Evolutionary conservation across 2,888 invertebrate species (phyloP).

Genomic region (Pediacus dermestoides): DNA sequence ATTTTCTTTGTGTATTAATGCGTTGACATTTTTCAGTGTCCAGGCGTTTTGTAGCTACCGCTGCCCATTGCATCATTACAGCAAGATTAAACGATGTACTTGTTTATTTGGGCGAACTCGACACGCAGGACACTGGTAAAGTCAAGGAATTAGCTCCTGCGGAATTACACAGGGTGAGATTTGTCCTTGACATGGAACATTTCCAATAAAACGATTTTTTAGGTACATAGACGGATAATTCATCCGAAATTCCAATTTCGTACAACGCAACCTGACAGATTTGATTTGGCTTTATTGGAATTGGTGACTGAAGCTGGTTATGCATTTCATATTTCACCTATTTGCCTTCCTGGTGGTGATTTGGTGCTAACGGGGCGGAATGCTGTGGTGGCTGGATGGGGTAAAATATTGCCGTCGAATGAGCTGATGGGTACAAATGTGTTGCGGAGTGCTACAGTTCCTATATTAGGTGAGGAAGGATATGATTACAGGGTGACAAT

Average conservation of each 20-base stretch:
- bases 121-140: constrained; percentile 67
- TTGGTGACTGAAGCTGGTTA: constrained; percentile 62
- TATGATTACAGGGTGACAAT: too few relatives aligned
- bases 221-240: constrained; percentile 69
- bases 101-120: constrained; percentile 76
- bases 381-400: constrained; percentile 78
- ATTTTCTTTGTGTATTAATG: too few relatives aligned
- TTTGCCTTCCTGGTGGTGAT: constrained; percentile 64
- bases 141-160: constrained; percentile 62
- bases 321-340: constrained; percentile 66
- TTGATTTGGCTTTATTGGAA: constrained; percentile 71
- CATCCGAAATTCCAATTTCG: constrained; percentile 79
- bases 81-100: constrained; percentile 69
- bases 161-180: constrained; percentile 56
- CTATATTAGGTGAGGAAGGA: constrained; percentile 76
- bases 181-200: constrained; percentile 3
- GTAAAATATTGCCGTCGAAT: constrained; percentile 70
- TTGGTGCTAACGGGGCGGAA: constrained; percentile 54
- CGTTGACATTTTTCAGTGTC: constrained; percentile 61
- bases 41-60: constrained; percentile 70
- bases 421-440: constrained; percentile 78
- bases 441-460: constrained; percentile 75
- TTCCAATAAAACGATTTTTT: constrained; percentile 19
- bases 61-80: constrained; percentile 79
- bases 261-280: constrained; percentile 78